Percentiles rank a stretch among this genome's conserved stretches.
Conservation (phyloP, 64 coral and sea anemone species). For the Stichodactyla mertensii region DNA sequence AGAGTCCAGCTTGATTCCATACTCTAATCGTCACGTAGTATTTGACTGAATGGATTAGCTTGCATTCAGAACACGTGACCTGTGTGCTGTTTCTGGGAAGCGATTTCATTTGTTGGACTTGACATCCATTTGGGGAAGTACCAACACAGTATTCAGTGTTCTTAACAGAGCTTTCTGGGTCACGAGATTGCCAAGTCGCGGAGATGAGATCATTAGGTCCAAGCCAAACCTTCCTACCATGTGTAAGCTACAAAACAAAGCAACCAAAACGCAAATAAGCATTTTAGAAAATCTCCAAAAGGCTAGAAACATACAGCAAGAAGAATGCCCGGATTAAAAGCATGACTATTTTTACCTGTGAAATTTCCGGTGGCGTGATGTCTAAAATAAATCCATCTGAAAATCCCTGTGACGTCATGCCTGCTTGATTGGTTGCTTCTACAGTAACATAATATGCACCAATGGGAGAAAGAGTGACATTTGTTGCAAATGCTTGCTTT, state of each 20-base stretch:
- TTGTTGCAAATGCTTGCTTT: constrained; percentile 5
- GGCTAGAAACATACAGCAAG: background rate
- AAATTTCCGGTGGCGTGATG: constrained; percentile 48
- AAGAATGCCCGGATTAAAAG: background rate
- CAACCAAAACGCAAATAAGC: background rate
- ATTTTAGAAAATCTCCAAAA: background rate
- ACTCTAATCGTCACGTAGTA: no score
- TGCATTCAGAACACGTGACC: no score
- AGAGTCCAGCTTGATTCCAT: no score
- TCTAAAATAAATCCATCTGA: constrained; percentile 67
- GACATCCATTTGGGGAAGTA: no score
- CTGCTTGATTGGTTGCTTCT: constrained; percentile 45
- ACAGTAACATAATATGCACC: constrained; percentile 53
- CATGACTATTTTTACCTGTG: constrained; percentile 23
- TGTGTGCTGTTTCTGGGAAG: no score
- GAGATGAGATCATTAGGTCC: constrained; percentile 25
- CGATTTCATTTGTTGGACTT: no score
- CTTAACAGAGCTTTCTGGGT: no score
- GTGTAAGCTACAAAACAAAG: background rate
- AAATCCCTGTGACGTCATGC: constrained; percentile 47
- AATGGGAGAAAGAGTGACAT: constrained; percentile 30
- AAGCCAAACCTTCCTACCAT: constrained; percentile 32
- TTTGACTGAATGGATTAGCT: no score
- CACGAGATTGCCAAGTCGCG: background rate
- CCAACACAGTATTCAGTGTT: no score